phyloP scores from a whole-genome alignment of 2,797 vertebrate genomes.

The Linurgus olivaceus region DNA sequence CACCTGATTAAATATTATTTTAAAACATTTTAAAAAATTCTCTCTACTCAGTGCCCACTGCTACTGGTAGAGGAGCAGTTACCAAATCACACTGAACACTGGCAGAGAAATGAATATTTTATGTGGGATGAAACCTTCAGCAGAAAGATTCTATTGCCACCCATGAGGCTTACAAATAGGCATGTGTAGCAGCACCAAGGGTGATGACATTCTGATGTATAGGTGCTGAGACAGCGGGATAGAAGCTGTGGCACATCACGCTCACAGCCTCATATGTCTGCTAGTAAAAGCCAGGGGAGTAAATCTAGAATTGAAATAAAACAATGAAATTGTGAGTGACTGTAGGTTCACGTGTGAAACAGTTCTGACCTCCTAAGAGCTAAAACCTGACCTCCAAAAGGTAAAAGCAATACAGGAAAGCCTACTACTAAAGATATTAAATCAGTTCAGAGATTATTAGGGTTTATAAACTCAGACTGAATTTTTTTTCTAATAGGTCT shows the following conservation, averaged over 20 bases:
- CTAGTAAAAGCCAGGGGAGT: not conserved
- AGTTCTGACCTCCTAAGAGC: conserved; percentile 29
- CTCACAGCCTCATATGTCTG: not conserved
- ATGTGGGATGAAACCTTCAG: not conserved
- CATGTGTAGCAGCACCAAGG: not conserved
- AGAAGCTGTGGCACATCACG: not conserved
- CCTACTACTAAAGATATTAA: conserved; percentile 45
- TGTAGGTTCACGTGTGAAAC: not conserved
- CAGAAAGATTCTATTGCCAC: not conserved
- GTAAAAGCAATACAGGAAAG: conserved; percentile 51
- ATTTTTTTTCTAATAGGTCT: conserved; percentile 18
- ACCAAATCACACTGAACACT: not conserved
- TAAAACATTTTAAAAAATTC: no score
- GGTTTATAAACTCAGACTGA: conserved; percentile 23
- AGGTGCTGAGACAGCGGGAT: not conserved
- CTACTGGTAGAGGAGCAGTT: not conserved
- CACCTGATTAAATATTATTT: not conserved
- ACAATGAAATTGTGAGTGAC: not conserved
- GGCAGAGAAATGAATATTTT: not conserved
- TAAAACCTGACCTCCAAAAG: conserved; percentile 29
- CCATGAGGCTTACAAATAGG: not conserved
- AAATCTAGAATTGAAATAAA: conserved; percentile 42
- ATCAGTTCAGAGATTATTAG: conserved; percentile 39
- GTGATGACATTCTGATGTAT: not conserved
- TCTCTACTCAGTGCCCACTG: not conserved